Conservation (phyloP, 1,140 invertebrate species). For the Eupristina koningsbergeri region DNA sequence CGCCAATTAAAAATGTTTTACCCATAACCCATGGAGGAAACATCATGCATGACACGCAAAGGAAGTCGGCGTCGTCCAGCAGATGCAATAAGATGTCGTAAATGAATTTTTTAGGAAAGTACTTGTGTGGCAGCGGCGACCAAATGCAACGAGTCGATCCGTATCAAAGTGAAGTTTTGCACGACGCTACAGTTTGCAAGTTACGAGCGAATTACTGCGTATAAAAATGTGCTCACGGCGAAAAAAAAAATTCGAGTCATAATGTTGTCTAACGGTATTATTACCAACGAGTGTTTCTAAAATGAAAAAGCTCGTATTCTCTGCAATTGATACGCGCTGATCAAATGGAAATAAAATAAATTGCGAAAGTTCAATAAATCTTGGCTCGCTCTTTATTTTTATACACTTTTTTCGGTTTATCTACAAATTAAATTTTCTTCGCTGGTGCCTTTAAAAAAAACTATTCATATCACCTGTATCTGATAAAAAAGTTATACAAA, state of each 20-base stretch:
- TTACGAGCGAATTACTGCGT: no score
- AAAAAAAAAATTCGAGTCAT: no score
- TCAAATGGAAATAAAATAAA: not conserved
- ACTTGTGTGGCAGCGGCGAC: no score
- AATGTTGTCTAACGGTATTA: no score
- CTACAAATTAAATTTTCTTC: not conserved
- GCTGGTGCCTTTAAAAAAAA: not conserved
- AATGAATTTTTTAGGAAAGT: not conserved
- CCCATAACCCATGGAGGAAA: not conserved
- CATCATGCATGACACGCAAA: not conserved
- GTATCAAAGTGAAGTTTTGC: no score
- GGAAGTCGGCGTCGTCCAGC: not conserved
- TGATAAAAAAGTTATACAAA: conserved; percentile 31
- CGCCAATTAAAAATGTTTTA: not conserved
- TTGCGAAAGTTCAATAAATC: not conserved
- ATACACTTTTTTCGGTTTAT: not conserved
- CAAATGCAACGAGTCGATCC: no score
- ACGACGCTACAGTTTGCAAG: no score
- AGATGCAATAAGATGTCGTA: not conserved
- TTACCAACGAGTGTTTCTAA: no score
- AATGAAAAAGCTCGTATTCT: no score
- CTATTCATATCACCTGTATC: conserved; percentile 3
- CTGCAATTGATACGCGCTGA: no score
- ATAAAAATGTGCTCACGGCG: no score
- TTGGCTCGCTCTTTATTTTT: not conserved